Evolutionary conservation across 2,113 vertebrate species (phyloP), one percentile per base, ranked within the genome.

Genomic region (Grammomys dolichurus): DNA sequence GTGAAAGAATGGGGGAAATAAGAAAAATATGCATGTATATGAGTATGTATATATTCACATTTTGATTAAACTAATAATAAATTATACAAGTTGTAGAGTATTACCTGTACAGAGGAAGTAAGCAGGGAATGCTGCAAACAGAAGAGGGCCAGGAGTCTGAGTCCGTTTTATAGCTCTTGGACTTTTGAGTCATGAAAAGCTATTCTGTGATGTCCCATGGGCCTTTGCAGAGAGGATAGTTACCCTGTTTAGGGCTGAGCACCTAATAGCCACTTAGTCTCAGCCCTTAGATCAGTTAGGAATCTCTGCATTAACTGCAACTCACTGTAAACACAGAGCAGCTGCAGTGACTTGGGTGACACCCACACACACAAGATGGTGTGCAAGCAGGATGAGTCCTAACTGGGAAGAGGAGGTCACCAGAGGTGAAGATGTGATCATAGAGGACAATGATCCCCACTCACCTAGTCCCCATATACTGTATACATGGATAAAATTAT

Each of bases 61-160:
- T 85, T 91, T 95, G 58, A 28, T 63, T 94, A 78, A 87, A 84
- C 78, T 77, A 92, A 67, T 70, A 51, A 88, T 51, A n/a, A 72
- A n/a, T 24, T 40, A 87, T 9, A 10, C 8, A 72, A 48, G 10
- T 17, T 51, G 24, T 12, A 76, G 82, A 33, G 11, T 22, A 22
- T 73, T 72, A 20, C 67, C 60, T 58, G 33, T 31, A 46, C 26
- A 82, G 65, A 87, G 58, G 75, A 94, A 63, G 17, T 9, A 9
- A 7, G 31, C 26, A 43, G 20, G 24, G 3, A 12, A 9, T 17
- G 22, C 56, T 5, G 36, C 22, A 31, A 20, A 51, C 14, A 1
- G 51, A 75, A 58, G 16, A 3, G 8, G 36, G 28, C 1, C 7
- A 24, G 24, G 43, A 82, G 4, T 11, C 46, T 56, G 81, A 56